Percentiles rank a stretch among this genome's conserved stretches.
Conservation (phyloP, 2,888 invertebrate genomes). For the Tetheella fluctuosa region DNA sequence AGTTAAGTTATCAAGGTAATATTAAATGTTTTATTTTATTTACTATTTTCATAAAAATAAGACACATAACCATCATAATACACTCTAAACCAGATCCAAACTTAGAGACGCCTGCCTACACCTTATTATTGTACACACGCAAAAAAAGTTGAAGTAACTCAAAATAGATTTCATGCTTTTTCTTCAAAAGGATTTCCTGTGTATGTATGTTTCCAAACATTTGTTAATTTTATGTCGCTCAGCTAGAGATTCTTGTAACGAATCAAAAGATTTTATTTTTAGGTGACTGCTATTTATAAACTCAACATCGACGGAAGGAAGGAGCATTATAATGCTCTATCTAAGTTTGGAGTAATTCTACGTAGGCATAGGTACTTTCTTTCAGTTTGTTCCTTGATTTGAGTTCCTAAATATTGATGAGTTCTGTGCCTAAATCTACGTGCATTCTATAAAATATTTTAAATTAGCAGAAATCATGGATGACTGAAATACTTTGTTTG, state of each 20-base stretch:
- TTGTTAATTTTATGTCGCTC: not conserved
- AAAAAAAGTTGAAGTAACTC: conserved; percentile 14
- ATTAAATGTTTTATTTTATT: no score
- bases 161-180: conserved; percentile 29
- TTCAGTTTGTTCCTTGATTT: no score
- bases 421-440: no score
- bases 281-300: not conserved
- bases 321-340: no score
- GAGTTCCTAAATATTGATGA: no score
- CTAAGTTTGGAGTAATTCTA: no score
- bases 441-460: no score
- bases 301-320: not conserved
- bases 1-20: no score
- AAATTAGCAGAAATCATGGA: no score
- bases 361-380: no score
- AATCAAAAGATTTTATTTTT: not conserved
- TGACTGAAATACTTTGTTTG: no score
- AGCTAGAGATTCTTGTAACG: not conserved
- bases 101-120: conserved; percentile 28
- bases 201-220: not conserved
- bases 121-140: conserved; percentile 32
- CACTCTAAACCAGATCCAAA: not conserved
- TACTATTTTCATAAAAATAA: no score
- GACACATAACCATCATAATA: not conserved
- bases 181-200: conserved; percentile 26